Conservation (phyloP, 2,888 invertebrate species). For the Colletes collaris region DNA sequence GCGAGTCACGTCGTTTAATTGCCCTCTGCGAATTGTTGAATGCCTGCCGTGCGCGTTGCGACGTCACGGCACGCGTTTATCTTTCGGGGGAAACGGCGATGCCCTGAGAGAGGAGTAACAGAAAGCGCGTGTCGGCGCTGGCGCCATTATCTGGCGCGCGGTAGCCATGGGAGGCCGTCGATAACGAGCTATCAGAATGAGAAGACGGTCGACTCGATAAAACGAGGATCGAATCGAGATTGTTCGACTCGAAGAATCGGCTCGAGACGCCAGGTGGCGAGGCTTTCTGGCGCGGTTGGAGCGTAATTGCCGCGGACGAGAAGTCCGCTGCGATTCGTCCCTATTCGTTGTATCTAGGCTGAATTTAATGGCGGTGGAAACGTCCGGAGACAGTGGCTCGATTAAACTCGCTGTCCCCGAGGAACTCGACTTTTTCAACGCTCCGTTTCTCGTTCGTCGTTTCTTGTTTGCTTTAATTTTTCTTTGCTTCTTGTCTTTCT, state of each 20-base stretch:
- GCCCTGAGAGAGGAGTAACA: constrained; percentile 28
- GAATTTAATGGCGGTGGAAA: constrained; percentile 8
- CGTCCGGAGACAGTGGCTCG: constrained; percentile 2
- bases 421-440: not conserved
- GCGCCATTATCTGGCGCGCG: constrained; percentile 54
- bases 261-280: constrained; percentile 39
- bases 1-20: constrained; percentile 81
- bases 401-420: constrained; percentile 1
- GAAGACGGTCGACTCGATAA: constrained; percentile 40
- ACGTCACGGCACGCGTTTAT: constrained; percentile 60
- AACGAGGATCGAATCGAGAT: constrained; percentile 29
- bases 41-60: constrained; percentile 47
- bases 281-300: constrained; percentile 6
- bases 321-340: constrained; percentile 6
- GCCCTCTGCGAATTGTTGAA: constrained; percentile 71
- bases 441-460: too few species aligned
- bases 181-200: constrained; percentile 67
- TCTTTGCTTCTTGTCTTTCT: too few species aligned
- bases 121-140: constrained; percentile 46
- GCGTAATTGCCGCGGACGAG: constrained; percentile 34
- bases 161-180: constrained; percentile 50
- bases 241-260: constrained; percentile 34
- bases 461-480: too few species aligned
- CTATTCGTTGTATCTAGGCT: not conserved
- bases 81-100: constrained; percentile 65